Base-by-base conservation (phyloP, 1,140 invertebrate genomes). In the Sitophilus oryzae region DNA sequence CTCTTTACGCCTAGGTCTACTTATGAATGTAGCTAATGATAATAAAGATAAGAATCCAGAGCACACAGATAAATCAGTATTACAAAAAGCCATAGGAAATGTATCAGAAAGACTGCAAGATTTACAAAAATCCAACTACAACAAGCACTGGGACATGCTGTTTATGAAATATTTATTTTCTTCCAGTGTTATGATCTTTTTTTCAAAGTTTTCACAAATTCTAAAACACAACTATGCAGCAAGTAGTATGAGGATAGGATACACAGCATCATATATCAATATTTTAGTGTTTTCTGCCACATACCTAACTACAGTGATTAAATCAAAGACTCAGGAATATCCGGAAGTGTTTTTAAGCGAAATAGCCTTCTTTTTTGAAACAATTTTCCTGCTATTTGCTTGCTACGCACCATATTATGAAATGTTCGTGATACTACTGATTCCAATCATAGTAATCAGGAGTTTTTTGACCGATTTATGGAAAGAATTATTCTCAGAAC, bases 91-190 rank as follows among this genome's bases (percentile, higher is more conserved):
- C 6, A n/a, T 18, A 19, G 20, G 54, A 22, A 47, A 49, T 9
- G 34, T 55, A 10, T 37, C 15, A 18, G 20, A 41, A 40, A 52
- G 21, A 15, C 11, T 51, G 8, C 3, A 3, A 8, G 35, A 51
- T 11, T 51, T 54, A 9, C 46, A 23, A 19, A 55, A 54, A 11
- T 59, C 41, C 10, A 16, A 46, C 4, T 35, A 25, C 23, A 21
- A 47, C 14, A 55, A 47, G 21, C 37, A 59, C 36, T 59, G 58
- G 58, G 58, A 59, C 25, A n/a, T 59, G 16, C 23, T 59, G 11
- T n/a, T 53, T 1, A 16, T 55, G 6, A 59, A 55, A 50, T 59
- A 51, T 37, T 16, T 50, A 5, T 55, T 51, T 45, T 18, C 36
- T 23, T 25, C 46, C 9, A 55, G 58, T 46, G 20, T 54, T 4